Evolutionary conservation across 1,140 invertebrate species (phyloP).

Genomic region (Mylabris phalerata): DNA sequence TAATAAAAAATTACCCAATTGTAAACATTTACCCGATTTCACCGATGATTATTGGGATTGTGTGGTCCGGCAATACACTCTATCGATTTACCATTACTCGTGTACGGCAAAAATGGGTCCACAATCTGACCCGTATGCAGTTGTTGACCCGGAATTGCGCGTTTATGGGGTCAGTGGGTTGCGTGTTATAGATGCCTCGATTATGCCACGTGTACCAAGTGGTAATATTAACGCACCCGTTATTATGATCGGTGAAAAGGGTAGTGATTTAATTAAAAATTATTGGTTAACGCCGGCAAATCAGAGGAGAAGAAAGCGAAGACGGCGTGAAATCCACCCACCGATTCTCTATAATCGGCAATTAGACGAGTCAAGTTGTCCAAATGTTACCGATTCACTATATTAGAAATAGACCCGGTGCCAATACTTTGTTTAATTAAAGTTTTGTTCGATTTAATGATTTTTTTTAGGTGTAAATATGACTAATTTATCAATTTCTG

Average conservation of each 20-base stretch:
- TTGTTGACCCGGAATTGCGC: conserved; percentile 71
- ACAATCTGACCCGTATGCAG: conserved; percentile 63
- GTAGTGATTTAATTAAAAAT: conserved; percentile 75
- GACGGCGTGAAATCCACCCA: neutral
- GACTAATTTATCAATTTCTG: no score
- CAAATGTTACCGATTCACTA: no score
- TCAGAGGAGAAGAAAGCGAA: conserved; percentile 36
- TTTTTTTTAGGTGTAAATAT: no score
- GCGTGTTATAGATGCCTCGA: conserved; percentile 72
- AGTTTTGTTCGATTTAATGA: no score
- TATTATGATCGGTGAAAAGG: conserved; percentile 93
- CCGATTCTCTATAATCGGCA: no score
- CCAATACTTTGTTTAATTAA: no score
- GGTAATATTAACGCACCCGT: conserved; percentile 81
- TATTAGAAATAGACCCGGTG: no score
- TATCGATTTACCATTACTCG: conserved; percentile 82
- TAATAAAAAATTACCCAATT: conserved; percentile 65
- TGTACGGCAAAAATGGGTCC: conserved; percentile 83
- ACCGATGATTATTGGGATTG: conserved; percentile 84
- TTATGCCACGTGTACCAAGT: conserved; percentile 74
- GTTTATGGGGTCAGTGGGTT: conserved; percentile 70
- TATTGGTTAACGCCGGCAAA: conserved; percentile 50
- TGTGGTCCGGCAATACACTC: conserved; percentile 68
- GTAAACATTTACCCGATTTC: conserved; percentile 64
- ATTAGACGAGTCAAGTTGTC: no score